Evolutionary conservation across 1,140 invertebrate genomes (phyloP), one percentile per base, ranked within the genome.

Genomic region (Heliconius congener): DNA sequence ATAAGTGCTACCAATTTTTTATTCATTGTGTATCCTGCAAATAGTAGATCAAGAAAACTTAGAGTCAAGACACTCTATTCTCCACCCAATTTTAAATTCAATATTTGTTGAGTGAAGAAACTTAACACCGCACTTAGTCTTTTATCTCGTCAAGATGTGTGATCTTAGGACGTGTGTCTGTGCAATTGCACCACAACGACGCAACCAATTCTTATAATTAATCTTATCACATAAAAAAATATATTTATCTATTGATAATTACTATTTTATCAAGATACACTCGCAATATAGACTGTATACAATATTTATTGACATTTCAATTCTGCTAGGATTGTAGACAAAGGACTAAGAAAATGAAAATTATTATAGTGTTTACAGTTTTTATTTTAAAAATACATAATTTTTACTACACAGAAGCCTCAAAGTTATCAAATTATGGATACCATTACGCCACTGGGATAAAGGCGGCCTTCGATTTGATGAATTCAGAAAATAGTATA

Each of bases 381-480:
- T 66, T 66, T 30, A 9, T 66, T n/a, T 66, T 66, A 3, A 30
- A 30, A 13, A 13, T 66, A 27, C 57, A 66, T 30, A 1, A 16
- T 30, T 66, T 66, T 27, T 66, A 23, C 5, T 23, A 4, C 2
- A 5, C 2, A 66, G 23, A 66, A 66, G 60, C 27, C 8, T 66
- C 16, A 27, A 66, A 66, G 23, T 3, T 66, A 23, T 66, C 60
- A 4, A 66, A 27, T n/a, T 66, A 76, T 78, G 83, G 85, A 0
- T 91, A 91, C 73, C 89, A 91, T 78, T 39, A 79, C 39, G 80
- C 60, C 16, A 75, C 87, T 8, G 90, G 90, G 0, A 82, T 91
- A 37, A 83, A 84, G 0, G 81, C 73, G 39, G 90, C 88, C 0
- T 66, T 19, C 1, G 19, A 77, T 5, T 13, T 87, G 6, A 81